Percentiles rank a stretch among this genome's conserved stretches.
These are phyloP conservation scores for Strix uralensis DNA, from an alignment of 2,113 vertebrate species.

Conservation along the genomic window DNA sequence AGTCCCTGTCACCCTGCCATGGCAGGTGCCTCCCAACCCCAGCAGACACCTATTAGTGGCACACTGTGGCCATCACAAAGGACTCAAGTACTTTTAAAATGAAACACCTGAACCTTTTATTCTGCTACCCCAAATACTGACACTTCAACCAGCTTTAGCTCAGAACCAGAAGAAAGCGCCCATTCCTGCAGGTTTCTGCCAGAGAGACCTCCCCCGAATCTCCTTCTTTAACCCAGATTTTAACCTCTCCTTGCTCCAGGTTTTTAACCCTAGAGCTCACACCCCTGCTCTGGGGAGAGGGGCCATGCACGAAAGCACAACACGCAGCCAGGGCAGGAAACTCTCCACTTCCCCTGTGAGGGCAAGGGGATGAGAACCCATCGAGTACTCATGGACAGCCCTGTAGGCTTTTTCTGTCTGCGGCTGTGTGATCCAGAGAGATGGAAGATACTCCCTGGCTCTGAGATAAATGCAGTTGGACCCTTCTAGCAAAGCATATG, in stretches of 20 bases:
- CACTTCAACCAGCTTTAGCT: background rate
- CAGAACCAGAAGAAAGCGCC: background rate
- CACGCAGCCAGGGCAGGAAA: background rate
- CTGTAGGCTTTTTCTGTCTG: background rate
- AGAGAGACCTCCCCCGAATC: background rate
- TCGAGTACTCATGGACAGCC: accelerated
- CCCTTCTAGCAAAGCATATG: background rate
- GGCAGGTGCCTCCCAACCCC: background rate
- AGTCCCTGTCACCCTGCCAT: background rate
- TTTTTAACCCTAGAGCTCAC: background rate
- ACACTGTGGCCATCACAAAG: background rate
- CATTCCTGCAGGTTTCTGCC: background rate
- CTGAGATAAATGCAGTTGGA: background rate
- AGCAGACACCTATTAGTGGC: background rate
- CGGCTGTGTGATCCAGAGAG: background rate
- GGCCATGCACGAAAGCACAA: background rate
- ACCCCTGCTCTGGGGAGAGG: background rate
- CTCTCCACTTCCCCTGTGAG: background rate
- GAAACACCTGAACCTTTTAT: background rate
- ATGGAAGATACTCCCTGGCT: background rate
- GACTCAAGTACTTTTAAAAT: background rate
- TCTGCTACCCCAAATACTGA: background rate
- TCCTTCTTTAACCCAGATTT: background rate
- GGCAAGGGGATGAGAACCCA: background rate
- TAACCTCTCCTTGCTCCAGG: background rate